Conservation (phyloP, 2,113 vertebrate species). For the Aptenodytes forsteri region DNA sequence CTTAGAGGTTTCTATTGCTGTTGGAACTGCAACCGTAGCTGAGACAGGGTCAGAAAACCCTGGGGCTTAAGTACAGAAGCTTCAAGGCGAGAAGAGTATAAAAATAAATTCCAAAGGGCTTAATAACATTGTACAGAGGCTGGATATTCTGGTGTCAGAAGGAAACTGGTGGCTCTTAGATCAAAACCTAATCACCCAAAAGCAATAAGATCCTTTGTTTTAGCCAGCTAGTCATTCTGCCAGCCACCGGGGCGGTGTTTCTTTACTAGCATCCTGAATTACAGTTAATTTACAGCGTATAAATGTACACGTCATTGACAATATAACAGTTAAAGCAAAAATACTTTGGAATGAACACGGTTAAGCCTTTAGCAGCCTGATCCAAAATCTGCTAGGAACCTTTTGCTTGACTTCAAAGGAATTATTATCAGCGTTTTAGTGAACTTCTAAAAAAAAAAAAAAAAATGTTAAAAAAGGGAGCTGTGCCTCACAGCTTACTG, state of each 20-base stretch:
- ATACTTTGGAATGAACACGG: not conserved
- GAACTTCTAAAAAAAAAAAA: not conserved
- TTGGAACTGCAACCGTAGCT: not conserved
- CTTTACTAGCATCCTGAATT: not conserved
- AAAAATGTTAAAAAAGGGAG: not conserved
- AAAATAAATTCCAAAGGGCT: constrained; percentile 66
- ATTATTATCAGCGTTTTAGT: not conserved
- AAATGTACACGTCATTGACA: not conserved
- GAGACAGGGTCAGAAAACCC: constrained; percentile 43
- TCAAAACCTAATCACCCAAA: constrained; percentile 39
- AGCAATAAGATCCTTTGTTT: constrained; percentile 36
- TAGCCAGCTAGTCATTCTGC: not conserved
- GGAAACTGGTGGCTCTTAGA: constrained; percentile 39
- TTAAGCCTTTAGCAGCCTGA: not conserved
- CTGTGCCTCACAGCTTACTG: not conserved
- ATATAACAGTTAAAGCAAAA: not conserved
- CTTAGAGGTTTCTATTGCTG: constrained; percentile 12
- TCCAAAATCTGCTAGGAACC: constrained; percentile 13
- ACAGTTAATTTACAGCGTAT: not conserved
- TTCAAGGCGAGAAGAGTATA: constrained; percentile 38
- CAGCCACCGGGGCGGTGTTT: not conserved
- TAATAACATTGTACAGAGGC: constrained; percentile 45
- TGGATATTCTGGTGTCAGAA: constrained; percentile 49
- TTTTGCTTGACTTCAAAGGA: constrained; percentile 30
- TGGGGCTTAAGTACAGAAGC: constrained; percentile 44